These are phyloP conservation scores for Ophion ventricosus DNA, from an alignment of 2,888 invertebrate genomes.

Conservation along the genomic window DNA sequence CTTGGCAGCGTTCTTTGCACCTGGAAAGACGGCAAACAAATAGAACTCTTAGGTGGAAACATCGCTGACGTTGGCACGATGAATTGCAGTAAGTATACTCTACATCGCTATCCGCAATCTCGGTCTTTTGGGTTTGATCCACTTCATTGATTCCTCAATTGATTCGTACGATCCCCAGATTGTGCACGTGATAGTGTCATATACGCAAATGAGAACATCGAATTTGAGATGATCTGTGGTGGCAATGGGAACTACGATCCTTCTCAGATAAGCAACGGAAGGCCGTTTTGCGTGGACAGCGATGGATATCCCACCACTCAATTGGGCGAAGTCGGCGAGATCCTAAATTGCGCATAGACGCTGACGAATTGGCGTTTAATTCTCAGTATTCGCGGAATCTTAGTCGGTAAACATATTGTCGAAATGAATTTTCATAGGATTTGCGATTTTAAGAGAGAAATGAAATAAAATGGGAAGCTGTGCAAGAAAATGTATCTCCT, in stretches of 20 bases:
- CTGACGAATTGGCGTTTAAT: not conserved
- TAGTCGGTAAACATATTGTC: too few relatives aligned
- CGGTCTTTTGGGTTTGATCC: too few relatives aligned
- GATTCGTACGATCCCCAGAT: slow-evolving; percentile 81
- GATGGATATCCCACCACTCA: slow-evolving; percentile 85
- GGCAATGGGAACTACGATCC: slow-evolving; percentile 86
- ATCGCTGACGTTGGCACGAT: slow-evolving; percentile 70
- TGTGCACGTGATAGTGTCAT: slow-evolving; percentile 86
- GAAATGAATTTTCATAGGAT: too few relatives aligned
- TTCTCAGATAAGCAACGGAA: slow-evolving; percentile 84
- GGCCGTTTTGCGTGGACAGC: slow-evolving; percentile 85
- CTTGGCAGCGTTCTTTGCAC: slow-evolving; percentile 86
- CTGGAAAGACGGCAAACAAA: slow-evolving; percentile 85
- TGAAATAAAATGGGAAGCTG: too few relatives aligned
- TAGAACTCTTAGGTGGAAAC: slow-evolving; percentile 75
- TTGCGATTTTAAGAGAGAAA: too few relatives aligned
- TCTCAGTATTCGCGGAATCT: not conserved
- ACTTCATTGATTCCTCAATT: not conserved
- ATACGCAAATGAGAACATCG: slow-evolving; percentile 84
- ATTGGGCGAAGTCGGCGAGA: slow-evolving; percentile 50
- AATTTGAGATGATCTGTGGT: slow-evolving; percentile 84
- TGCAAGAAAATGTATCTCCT: too few relatives aligned
- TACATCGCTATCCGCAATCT: not conserved
- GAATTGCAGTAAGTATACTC: slow-evolving; percentile 86
- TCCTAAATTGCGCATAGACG: not conserved